A percentile compares a stretch with the other conserved stretches of the same genome.
These are phyloP conservation scores for Holothuria leucospilota DNA, from an alignment of 53 echinoderm and acorn worm species.

Conservation along the genomic window DNA sequence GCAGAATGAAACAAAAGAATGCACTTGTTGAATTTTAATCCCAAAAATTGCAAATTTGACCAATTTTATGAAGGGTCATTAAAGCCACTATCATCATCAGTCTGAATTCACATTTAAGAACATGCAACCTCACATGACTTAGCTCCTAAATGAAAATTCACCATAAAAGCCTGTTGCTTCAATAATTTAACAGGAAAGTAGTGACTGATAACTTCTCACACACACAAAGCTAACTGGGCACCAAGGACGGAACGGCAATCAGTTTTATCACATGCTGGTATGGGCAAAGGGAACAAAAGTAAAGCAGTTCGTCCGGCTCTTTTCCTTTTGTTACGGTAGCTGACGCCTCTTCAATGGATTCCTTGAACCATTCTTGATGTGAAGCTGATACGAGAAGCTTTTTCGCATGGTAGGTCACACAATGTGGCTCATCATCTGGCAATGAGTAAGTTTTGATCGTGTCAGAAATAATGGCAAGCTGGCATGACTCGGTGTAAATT, in stretches of 20 bases:
- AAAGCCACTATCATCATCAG: too few species aligned
- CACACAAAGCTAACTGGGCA: too few species aligned
- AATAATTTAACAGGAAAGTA: too few species aligned
- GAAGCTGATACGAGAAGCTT: conserved; percentile 9
- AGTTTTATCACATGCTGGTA: not conserved
- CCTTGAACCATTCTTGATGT: conserved; percentile 12
- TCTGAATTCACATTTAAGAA: too few species aligned
- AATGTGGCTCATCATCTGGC: conserved; percentile 25
- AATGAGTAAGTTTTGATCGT: not conserved
- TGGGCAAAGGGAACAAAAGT: conserved; percentile 7
- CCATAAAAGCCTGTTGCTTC: too few species aligned
- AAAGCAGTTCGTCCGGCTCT: not conserved
- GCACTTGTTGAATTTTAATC: too few species aligned
- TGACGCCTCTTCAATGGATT: not conserved
- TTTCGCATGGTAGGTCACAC: conserved; percentile 25
- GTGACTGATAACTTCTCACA: too few species aligned
- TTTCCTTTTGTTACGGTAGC: not conserved
- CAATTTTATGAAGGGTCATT: too few species aligned
- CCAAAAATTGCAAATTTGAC: too few species aligned
- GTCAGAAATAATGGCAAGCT: not conserved
- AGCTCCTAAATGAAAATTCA: too few species aligned
- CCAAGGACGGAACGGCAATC: not conserved
- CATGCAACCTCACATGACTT: too few species aligned
- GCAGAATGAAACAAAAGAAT: too few species aligned
- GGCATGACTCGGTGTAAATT: conserved; percentile 19